Evolutionary conservation across 2,888 invertebrate genomes (phyloP).

Genomic region (Temnothorax unifasciatus): DNA sequence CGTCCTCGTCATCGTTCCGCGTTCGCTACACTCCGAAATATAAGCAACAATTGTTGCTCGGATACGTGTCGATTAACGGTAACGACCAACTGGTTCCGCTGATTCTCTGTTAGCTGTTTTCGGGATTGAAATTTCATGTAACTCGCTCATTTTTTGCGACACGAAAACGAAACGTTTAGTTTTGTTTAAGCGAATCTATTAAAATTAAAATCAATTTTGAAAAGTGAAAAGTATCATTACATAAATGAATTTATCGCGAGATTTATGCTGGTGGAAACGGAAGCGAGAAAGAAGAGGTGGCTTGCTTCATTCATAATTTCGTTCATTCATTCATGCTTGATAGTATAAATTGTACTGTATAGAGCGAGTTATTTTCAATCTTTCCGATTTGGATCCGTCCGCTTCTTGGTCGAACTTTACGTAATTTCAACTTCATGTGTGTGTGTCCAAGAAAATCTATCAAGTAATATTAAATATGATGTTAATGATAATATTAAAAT

Average conservation of each 20-base stretch:
- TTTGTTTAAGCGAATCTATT: not conserved
- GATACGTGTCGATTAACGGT: not conserved
- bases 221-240: not conserved
- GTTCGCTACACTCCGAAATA: constrained; percentile 56
- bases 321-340: not conserved
- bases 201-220: not conserved
- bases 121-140: not conserved
- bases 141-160: not conserved
- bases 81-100: not conserved
- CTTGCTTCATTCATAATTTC: not conserved
- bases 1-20: constrained; percentile 64
- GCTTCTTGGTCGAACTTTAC: not conserved
- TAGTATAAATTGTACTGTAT: not conserved
- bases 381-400: not conserved
- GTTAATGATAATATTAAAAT: not conserved
- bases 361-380: not conserved
- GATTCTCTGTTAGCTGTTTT: not conserved
- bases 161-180: not conserved
- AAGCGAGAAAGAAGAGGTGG: not conserved
- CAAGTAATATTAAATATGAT: not conserved
- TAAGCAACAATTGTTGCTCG: constrained; percentile 4
- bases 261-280: not conserved
- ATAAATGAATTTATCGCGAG: not conserved
- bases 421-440: not conserved
- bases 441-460: not conserved